Percentiles rank a stretch among this genome's conserved stretches.
Evolutionary conservation across 2,797 vertebrate species (phyloP).

Genomic region (Parotocinclus haroldoi): DNA sequence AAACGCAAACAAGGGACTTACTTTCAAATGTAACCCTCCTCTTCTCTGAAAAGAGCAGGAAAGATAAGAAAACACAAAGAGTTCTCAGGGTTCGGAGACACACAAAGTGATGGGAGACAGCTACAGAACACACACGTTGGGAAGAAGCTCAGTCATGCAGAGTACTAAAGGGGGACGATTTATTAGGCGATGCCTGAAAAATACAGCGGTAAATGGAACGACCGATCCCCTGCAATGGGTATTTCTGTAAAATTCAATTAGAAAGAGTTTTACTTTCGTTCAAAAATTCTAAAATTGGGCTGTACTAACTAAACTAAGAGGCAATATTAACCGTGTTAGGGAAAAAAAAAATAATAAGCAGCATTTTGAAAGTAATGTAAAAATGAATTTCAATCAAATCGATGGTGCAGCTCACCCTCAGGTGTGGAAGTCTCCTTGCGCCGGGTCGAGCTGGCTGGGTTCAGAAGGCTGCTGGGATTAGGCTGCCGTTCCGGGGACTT

Average conservation of each 20-base stretch:
- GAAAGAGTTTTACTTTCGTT: no score
- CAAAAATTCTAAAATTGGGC: no score
- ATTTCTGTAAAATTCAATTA: no score
- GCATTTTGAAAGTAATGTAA: no score
- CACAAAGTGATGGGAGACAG: constrained; percentile 57
- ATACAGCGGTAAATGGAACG: background rate
- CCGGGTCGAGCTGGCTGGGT: constrained; percentile 83
- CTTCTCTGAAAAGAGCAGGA: constrained; percentile 73
- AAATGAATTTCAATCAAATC: background rate
- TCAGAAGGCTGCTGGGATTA: constrained; percentile 89
- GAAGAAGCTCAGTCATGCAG: constrained; percentile 49
- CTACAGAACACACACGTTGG: constrained; percentile 50
- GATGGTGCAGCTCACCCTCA: constrained; percentile 77
- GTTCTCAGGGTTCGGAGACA: constrained; percentile 34
- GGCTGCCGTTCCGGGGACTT: constrained; percentile 96
- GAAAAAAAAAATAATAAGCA: no score
- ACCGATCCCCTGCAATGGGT: background rate
- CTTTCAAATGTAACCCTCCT: constrained; percentile 82
- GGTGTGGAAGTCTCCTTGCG: constrained; percentile 91
- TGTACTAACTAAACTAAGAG: no score
- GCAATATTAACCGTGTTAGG: no score
- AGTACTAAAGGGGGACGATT: constrained; percentile 21
- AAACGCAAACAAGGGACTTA: constrained; percentile 66
- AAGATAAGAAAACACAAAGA: constrained; percentile 37
- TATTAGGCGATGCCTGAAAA: constrained; percentile 13